These are phyloP conservation scores for Pseudococcus longispinus DNA, from an alignment of 2,888 invertebrate species.

Conservation along the genomic window DNA sequence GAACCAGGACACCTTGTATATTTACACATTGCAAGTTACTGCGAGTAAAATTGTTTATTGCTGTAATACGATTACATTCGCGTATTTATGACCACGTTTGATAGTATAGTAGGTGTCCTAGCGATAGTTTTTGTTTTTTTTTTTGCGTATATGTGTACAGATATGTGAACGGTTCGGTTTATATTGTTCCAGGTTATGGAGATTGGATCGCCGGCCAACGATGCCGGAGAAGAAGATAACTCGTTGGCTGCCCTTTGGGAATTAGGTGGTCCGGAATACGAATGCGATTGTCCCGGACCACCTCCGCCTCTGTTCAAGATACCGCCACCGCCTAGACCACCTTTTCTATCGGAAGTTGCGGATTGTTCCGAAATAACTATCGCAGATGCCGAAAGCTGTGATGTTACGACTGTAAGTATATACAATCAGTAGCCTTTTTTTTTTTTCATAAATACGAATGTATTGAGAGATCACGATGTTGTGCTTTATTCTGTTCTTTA, in stretches of 20 bases:
- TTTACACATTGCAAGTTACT: background rate
- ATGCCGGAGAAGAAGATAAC: slow-evolving; percentile 55
- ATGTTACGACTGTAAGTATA: slow-evolving; percentile 77
- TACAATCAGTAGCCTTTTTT: no score
- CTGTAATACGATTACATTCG: slow-evolving; percentile 42
- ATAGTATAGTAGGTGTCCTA: background rate
- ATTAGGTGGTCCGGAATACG: slow-evolving; percentile 73
- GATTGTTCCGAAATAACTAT: slow-evolving; percentile 76
- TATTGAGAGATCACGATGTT: no score
- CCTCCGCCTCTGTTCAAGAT: slow-evolving; percentile 75
- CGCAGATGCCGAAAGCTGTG: slow-evolving; percentile 76
- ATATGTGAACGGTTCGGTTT: background rate
- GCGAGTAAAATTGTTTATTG: slow-evolving; percentile 42
- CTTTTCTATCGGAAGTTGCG: slow-evolving; percentile 71
- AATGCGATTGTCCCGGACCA: slow-evolving; percentile 79
- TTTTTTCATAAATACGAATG: no score
- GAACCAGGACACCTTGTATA: no score
- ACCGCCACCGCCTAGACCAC: slow-evolving; percentile 78
- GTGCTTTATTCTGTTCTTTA: no score
- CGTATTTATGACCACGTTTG: slow-evolving; percentile 43
- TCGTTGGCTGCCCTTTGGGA: slow-evolving; percentile 68
- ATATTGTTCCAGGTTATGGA: slow-evolving; percentile 56
- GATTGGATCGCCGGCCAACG: slow-evolving; percentile 56
- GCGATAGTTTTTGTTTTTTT: background rate
- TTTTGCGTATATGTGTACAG: background rate